Conservation (phyloP, 2,888 invertebrate genomes). For the Eudasyphora cyanicolor region DNA sequence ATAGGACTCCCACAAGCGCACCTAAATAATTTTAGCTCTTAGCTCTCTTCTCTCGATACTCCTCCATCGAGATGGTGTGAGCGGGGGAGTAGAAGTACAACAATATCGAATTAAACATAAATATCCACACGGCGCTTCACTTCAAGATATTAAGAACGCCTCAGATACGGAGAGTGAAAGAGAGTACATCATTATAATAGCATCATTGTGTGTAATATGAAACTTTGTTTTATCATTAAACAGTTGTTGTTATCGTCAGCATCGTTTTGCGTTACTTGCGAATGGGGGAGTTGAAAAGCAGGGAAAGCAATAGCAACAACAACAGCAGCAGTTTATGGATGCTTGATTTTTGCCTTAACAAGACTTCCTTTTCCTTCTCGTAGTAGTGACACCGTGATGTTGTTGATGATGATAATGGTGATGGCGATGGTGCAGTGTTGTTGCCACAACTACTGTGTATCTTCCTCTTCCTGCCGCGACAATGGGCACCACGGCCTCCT, state of each 20-base stretch:
- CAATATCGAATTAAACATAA: not conserved
- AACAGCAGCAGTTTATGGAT: constrained; percentile 18
- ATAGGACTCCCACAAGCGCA: not conserved
- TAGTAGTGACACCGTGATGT: not conserved
- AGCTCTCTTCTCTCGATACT: not conserved
- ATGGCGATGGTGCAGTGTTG: too few relatives aligned
- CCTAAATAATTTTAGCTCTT: constrained; percentile 1
- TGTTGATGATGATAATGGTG: too few relatives aligned
- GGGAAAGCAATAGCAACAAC: not conserved
- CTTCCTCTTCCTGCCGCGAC: not conserved
- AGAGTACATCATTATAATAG: constrained; percentile 41
- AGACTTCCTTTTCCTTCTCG: not conserved
- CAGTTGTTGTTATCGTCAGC: not conserved
- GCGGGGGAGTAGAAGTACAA: not conserved
- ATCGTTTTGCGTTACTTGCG: not conserved
- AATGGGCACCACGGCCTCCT: not conserved
- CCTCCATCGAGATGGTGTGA: not conserved
- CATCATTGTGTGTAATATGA: constrained; percentile 27
- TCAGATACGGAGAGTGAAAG: too few relatives aligned
- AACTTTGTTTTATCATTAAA: constrained; percentile 26
- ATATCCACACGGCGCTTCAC: constrained; percentile 1
- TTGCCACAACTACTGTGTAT: not conserved
- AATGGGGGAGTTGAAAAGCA: not conserved
- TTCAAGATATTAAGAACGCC: too few relatives aligned
- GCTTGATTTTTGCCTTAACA: not conserved